These are phyloP conservation scores for Sphaeridia pumilis DNA, from an alignment of 2,888 invertebrate genomes.

Conservation along the genomic window DNA sequence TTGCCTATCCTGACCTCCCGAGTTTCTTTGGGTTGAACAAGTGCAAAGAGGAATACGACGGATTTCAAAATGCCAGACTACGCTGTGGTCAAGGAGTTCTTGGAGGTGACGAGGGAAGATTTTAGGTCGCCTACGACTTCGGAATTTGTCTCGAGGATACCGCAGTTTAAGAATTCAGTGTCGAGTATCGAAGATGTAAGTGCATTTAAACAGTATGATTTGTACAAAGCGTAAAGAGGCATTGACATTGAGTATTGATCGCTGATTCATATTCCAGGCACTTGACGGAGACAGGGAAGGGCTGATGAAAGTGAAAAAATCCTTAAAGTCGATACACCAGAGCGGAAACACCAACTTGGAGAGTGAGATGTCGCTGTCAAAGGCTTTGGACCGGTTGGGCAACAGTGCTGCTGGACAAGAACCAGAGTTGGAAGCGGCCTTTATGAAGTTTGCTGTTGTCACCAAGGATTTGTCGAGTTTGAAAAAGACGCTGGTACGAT, in stretches of 20 bases:
- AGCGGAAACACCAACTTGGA: conserved; percentile 94
- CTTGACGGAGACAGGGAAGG: conserved; percentile 92
- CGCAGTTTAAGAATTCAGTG: conserved; percentile 87
- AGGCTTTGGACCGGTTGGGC: conserved; percentile 79
- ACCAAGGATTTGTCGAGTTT: conserved; percentile 89
- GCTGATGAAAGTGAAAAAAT: conserved; percentile 88
- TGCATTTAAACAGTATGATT: not conserved
- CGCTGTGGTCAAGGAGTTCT: conserved; percentile 86
- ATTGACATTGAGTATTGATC: conserved; percentile 4
- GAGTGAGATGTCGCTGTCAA: conserved; percentile 83
- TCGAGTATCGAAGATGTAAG: conserved; percentile 81
- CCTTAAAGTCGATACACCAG: conserved; percentile 89
- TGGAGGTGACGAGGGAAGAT: conserved; percentile 93
- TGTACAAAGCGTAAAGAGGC: not conserved
- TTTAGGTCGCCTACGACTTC: conserved; percentile 95
- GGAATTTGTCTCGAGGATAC: conserved; percentile 88
- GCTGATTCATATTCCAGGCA: conserved; percentile 55
- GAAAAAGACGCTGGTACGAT: conserved; percentile 79
- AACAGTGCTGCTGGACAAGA: conserved; percentile 79
- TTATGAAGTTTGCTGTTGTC: conserved; percentile 90
- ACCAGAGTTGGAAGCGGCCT: conserved; percentile 81
- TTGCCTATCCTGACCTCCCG: not conserved
- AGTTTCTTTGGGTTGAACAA: not conserved
- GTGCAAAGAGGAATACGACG: not conserved
- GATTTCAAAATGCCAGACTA: conserved; percentile 83